Percentiles rank a stretch among this genome's conserved stretches.
Conservation (phyloP, 2,113 vertebrate species). For the Okapia johnstoni region DNA sequence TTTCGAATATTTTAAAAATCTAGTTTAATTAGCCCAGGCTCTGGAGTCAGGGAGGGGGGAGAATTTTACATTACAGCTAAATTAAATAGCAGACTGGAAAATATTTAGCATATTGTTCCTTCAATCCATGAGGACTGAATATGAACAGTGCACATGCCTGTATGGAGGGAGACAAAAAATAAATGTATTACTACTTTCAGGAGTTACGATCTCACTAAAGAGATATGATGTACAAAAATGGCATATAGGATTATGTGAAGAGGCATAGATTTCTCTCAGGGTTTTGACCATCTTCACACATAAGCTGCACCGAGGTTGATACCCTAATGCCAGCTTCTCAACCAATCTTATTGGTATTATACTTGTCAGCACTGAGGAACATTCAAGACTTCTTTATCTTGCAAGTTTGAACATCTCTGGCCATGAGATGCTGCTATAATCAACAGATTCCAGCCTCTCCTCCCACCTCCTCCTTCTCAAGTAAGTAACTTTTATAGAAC, state of each 20-base stretch:
- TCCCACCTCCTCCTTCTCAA: background rate
- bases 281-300: background rate
- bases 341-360: too few relatives aligned
- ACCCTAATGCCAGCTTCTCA: background rate
- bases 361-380: background rate
- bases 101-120: background rate
- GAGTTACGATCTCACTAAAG: background rate
- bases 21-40: background rate
- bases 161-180: background rate
- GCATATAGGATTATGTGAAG: background rate
- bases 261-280: background rate
- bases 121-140: background rate
- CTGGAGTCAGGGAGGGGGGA: background rate
- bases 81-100: constrained; percentile 1
- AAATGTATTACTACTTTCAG: background rate
- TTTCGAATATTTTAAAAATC: background rate
- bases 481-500: constrained; percentile 40
- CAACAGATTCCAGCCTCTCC: constrained; percentile 43
- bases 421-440: constrained; percentile 23
- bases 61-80: background rate
- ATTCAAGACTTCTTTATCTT: background rate
- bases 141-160: background rate
- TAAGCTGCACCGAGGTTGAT: background rate
- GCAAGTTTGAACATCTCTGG: constrained; percentile 35
- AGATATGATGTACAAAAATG: background rate